phyloP scores from a whole-genome alignment of 2,113 vertebrate species.

The Zapus hudsonius region DNA sequence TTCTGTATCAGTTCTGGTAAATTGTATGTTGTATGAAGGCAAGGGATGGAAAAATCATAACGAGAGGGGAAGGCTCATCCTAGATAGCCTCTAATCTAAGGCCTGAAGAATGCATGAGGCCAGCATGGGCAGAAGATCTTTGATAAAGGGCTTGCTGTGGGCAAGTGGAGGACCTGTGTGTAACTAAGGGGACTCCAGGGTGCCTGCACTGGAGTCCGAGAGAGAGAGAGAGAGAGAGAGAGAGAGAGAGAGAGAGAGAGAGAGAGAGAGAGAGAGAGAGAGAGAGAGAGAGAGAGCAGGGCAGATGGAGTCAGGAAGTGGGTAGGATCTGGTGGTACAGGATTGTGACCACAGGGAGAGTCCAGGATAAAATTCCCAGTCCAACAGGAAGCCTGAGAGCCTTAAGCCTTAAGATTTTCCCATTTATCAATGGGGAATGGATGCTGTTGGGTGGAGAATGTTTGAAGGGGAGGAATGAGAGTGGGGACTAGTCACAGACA shows the following conservation, averaged over 20 bases:
- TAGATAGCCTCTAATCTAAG: neutral
- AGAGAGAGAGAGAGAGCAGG: neutral
- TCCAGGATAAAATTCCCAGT: no score
- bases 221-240: neutral
- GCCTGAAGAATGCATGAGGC: neutral
- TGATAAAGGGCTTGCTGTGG: neutral
- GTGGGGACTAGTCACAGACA: neutral
- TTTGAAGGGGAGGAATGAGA: neutral
- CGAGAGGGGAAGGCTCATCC: neutral
- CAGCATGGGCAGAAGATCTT: neutral
- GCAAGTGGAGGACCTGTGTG: fast-evolving
- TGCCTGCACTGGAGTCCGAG: neutral
- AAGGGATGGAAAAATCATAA: neutral
- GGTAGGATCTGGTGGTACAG: neutral
- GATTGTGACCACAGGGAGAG: neutral
- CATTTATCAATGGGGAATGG: no score
- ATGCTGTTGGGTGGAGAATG: neutral
- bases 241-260: neutral
- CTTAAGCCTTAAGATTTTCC: no score
- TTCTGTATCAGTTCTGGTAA: no score
- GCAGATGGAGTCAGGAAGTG: fast-evolving
- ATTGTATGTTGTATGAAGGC: neutral
- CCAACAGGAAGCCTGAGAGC: neutral
- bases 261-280: neutral
- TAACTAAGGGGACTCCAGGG: neutral